These are phyloP conservation scores for Anolis apletophallus DNA, from an alignment of 2,797 vertebrate species.

Conservation along the genomic window DNA sequence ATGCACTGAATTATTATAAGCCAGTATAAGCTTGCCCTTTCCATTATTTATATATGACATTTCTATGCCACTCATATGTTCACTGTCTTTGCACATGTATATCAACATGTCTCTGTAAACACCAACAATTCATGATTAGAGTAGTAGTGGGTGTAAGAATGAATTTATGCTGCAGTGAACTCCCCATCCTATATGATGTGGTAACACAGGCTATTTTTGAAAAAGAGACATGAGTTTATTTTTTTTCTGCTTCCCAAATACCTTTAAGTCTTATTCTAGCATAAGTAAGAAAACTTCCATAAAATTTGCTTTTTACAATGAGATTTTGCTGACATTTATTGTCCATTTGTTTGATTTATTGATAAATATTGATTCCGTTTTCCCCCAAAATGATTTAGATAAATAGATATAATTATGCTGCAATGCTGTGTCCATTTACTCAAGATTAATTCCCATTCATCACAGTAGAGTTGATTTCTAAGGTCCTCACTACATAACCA, in stretches of 20 bases:
- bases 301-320: not conserved
- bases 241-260: not conserved
- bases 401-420: slow-evolving; percentile 5
- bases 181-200: too few relatives aligned
- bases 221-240: not conserved
- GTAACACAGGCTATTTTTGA: not conserved
- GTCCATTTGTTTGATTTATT: slow-evolving; percentile 2
- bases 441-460: not conserved
- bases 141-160: too few relatives aligned
- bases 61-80: too few relatives aligned
- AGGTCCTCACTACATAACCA: too few relatives aligned
- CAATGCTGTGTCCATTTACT: too few relatives aligned
- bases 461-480: not conserved
- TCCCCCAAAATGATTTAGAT: not conserved
- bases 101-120: too few relatives aligned
- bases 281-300: not conserved
- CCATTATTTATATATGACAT: too few relatives aligned
- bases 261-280: not conserved
- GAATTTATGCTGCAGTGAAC: too few relatives aligned
- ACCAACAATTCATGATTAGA: too few relatives aligned
- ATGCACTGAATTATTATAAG: not conserved
- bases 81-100: too few relatives aligned
- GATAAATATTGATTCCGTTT: too few relatives aligned
- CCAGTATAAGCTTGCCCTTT: not conserved
- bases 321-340: not conserved